Evolutionary conservation across 2,113 vertebrate species (phyloP).

Genomic region (Antechinus stuartii): DNA sequence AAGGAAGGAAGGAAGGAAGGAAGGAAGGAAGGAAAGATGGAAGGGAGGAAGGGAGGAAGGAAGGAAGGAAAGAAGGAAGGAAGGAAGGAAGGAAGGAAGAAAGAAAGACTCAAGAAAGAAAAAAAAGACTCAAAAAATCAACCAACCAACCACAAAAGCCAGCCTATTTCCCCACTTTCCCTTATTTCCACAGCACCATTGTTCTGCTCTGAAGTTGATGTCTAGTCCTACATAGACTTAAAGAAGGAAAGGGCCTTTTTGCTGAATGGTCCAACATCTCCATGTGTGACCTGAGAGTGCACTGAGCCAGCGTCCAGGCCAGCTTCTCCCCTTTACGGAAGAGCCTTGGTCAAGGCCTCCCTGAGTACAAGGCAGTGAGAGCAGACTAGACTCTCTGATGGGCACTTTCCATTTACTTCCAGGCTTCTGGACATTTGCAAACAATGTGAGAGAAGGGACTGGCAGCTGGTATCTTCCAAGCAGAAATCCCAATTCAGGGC

Average conservation of each 20-base stretch:
- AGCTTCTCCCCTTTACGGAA: background rate
- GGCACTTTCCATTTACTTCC: background rate
- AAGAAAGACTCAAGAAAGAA: constrained; percentile 47
- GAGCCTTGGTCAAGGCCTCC: background rate
- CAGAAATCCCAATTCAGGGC: background rate
- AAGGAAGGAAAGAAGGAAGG: too few species aligned
- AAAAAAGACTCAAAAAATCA: constrained; percentile 19
- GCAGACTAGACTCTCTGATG: background rate
- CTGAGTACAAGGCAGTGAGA: background rate
- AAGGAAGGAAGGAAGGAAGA: background rate
- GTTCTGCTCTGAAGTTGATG: background rate
- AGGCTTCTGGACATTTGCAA: background rate
- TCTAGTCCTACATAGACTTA: background rate
- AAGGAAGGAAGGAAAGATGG: too few species aligned
- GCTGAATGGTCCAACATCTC: constrained; percentile 30
- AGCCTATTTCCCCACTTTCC: background rate
- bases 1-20: too few species aligned
- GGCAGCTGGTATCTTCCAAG: constrained; percentile 39
- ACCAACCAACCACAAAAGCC: background rate
- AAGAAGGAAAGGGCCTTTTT: background rate
- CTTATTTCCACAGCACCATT: background rate
- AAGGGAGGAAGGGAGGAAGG: too few species aligned
- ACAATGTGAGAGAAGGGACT: background rate
- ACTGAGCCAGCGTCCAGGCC: background rate
- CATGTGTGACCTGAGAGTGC: background rate